Conservation (phyloP, 2,888 invertebrate species). For the Pemphredon lugubris region DNA sequence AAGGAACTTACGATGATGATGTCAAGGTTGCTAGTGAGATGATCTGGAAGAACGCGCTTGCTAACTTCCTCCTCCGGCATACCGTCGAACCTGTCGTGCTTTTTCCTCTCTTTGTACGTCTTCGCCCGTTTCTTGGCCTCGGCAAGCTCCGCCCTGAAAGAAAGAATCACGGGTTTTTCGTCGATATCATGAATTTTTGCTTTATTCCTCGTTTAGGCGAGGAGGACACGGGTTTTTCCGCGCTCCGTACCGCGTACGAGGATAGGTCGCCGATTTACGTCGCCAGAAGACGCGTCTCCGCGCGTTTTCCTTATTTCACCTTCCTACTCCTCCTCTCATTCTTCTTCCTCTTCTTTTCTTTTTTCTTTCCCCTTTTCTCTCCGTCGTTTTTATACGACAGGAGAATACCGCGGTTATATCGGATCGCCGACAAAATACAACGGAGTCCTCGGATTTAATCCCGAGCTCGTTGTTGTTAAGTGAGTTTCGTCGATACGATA, state of each 20-base stretch:
- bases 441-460: too few species aligned
- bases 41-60: conserved; percentile 96
- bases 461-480: too few species aligned
- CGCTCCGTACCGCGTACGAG: too few species aligned
- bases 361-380: not conserved
- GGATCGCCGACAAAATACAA: too few species aligned
- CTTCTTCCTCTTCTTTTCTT: not conserved
- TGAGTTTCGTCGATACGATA: too few species aligned
- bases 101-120: conserved; percentile 91
- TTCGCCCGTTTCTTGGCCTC: conserved; percentile 80
- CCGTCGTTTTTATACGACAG: not conserved
- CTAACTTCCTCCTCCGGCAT: conserved; percentile 98
- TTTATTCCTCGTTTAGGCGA: too few species aligned
- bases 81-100: conserved; percentile 97
- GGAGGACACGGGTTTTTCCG: too few species aligned
- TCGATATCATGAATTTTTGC: not conserved
- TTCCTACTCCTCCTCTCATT: not conserved
- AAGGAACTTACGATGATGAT: conserved; percentile 96
- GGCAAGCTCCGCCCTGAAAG: conserved; percentile 79
- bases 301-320: not conserved
- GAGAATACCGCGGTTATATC: too few species aligned
- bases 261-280: too few species aligned
- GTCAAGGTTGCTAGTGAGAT: conserved; percentile 95
- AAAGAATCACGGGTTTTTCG: conserved; percentile 22
- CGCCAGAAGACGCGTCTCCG: too few species aligned